Evolutionary conservation across 1,140 invertebrate genomes (phyloP).

Genomic region (Amyelois transitella): DNA sequence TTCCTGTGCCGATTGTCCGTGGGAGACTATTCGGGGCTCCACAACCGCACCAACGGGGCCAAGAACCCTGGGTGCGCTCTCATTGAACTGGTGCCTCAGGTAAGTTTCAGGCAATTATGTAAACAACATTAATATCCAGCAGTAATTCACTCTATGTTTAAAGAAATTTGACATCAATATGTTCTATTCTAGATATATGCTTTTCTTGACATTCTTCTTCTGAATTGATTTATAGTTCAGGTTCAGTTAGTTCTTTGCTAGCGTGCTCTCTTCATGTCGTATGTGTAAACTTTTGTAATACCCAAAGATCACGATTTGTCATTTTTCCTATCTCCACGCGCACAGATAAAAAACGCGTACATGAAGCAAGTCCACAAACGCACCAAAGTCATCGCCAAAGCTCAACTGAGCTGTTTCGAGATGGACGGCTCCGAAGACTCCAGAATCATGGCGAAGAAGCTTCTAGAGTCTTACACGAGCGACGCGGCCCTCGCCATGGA

Average conservation of each 20-base stretch:
- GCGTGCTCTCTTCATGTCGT: too few species aligned
- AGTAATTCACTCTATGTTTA: too few species aligned
- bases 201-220: too few species aligned
- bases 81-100: conserved; percentile 67
- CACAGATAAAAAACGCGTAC: conserved; percentile 59
- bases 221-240: too few species aligned
- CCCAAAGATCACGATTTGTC: not conserved
- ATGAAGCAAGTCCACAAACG: conserved; percentile 61
- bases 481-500: conserved; percentile 74
- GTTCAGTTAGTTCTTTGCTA: too few species aligned
- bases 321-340: not conserved
- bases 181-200: too few species aligned
- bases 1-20: conserved; percentile 75
- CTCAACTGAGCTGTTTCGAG: conserved; percentile 51
- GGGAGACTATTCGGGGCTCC: conserved; percentile 49
- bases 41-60: conserved; percentile 41
- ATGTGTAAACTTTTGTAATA: too few species aligned
- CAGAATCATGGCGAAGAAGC: conserved; percentile 43
- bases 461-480: conserved; percentile 71
- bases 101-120: conserved; percentile 17
- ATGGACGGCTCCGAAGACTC: conserved; percentile 56
- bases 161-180: too few species aligned
- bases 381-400: conserved; percentile 50
- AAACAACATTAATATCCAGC: too few species aligned
- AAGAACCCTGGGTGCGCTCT: conserved; percentile 59